phyloP scores from a whole-genome alignment of 2,113 vertebrate genomes.

The Chamaetylas fuelleborni region DNA sequence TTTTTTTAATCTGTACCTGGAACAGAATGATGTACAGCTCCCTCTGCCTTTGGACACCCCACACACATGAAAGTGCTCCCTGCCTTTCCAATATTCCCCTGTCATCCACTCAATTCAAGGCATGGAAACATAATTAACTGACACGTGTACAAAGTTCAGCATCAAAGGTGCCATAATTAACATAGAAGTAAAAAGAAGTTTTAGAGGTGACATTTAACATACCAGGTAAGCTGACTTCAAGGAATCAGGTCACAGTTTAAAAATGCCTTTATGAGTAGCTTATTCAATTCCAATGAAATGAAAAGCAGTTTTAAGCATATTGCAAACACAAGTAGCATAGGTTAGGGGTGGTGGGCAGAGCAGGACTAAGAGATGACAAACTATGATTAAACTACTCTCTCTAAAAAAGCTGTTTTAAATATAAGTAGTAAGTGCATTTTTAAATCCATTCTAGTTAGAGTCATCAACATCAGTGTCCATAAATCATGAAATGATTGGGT shows the following conservation, averaged over 20 bases:
- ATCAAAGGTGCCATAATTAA: not conserved
- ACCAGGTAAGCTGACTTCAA: not conserved
- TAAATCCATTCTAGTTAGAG: not conserved
- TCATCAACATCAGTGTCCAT: not conserved
- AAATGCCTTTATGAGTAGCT: not conserved
- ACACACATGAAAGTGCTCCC: not conserved
- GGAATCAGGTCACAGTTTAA: not conserved
- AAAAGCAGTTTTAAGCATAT: not conserved
- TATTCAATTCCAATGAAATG: not conserved
- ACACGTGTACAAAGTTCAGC: not conserved
- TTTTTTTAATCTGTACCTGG: not conserved
- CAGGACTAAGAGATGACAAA: not conserved
- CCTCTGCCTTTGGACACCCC: not conserved
- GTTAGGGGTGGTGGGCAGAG: not conserved
- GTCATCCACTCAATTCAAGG: not conserved
- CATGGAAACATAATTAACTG: not conserved
- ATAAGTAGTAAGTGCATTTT: not conserved
- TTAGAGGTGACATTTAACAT: not conserved
- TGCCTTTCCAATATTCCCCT: accelerated
- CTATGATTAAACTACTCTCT: not conserved
- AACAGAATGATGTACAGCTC: accelerated
- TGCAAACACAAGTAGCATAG: not conserved
- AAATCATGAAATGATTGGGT: not conserved
- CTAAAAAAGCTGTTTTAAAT: not conserved
- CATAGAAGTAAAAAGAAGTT: not conserved